These are phyloP conservation scores for Amniataba percoides DNA, from an alignment of 2,797 vertebrate genomes.

Conservation along the genomic window DNA sequence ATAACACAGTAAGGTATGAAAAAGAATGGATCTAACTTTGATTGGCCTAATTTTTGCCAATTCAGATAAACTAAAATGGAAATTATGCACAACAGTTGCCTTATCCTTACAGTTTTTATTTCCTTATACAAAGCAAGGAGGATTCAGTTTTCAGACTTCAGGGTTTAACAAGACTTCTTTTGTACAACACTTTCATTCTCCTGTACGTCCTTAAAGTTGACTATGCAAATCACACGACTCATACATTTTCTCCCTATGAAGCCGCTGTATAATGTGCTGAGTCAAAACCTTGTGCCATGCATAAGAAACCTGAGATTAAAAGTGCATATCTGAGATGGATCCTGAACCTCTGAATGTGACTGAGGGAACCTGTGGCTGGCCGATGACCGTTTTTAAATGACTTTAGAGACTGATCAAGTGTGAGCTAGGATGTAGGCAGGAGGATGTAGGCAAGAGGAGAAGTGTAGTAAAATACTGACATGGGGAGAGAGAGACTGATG, in stretches of 20 bases:
- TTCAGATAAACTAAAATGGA: not conserved
- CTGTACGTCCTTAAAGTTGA: slow-evolving; percentile 20
- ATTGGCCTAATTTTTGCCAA: not conserved
- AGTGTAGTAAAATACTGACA: slow-evolving; percentile 20
- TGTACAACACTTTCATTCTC: not conserved
- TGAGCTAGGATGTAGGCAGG: not conserved
- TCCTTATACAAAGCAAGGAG: not conserved
- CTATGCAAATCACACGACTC: slow-evolving; percentile 36
- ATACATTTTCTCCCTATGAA: slow-evolving; percentile 29
- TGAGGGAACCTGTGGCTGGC: not conserved
- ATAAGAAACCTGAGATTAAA: slow-evolving; percentile 51
- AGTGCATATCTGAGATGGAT: slow-evolving; percentile 26
- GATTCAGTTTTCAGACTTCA: not conserved
- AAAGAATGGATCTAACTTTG: no score
- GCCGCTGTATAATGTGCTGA: slow-evolving; percentile 36
- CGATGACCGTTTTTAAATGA: not conserved
- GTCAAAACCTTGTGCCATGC: slow-evolving; percentile 36
- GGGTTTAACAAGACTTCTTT: not conserved
- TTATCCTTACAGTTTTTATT: not conserved
- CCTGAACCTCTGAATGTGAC: slow-evolving; percentile 13
- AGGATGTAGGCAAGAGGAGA: not conserved
- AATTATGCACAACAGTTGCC: not conserved
- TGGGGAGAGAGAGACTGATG: slow-evolving; percentile 34
- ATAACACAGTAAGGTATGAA: not conserved
- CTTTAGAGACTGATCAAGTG: not conserved